A percentile compares a stretch with the other conserved stretches of the same genome.
Conservation (phyloP, 2,888 invertebrate genomes). For the Electrophaes corylata region DNA sequence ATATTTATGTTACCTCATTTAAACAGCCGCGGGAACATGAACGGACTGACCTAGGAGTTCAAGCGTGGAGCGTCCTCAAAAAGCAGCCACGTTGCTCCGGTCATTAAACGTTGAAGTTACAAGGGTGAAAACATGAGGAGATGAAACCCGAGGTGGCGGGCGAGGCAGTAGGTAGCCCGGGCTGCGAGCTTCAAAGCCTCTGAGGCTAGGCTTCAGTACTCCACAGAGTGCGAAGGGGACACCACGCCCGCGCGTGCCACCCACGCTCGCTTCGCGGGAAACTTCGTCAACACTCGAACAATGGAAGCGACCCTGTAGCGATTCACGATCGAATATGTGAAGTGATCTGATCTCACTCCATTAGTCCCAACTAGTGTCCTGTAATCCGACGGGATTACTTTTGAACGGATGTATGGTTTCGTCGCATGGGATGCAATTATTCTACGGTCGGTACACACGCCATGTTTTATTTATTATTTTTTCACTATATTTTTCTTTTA, state of each 20-base stretch:
- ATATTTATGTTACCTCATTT: conserved; percentile 11
- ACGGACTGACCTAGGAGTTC: conserved; percentile 5
- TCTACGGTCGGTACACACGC: conserved; percentile 18
- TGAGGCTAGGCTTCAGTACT: conserved; percentile 20
- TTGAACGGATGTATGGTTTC: conserved; percentile 13
- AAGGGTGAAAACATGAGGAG: conserved; percentile 52
- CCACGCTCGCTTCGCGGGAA: conserved; percentile 23
- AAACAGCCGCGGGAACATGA: conserved; percentile 11
- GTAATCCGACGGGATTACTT: conserved; percentile 19
- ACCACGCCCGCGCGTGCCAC: conserved; percentile 15
- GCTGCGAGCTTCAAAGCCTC: conserved; percentile 12
- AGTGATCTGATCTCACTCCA: conserved; percentile 47
- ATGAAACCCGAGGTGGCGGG: conserved; percentile 32
- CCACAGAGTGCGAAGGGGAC: conserved; percentile 15
- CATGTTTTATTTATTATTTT: background rate
- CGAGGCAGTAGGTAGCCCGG: conserved; percentile 41
- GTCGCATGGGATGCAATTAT: conserved; percentile 22
- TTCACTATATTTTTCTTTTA: background rate
- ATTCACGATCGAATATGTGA: conserved; percentile 61
- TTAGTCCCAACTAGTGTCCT: conserved; percentile 12
- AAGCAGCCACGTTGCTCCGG: conserved; percentile 31
- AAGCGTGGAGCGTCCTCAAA: conserved; percentile 16
- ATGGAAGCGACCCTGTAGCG: conserved; percentile 55
- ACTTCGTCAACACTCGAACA: conserved; percentile 56
- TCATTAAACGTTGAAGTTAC: conserved; percentile 52